Percentiles rank a stretch among this genome's conserved stretches.
These are phyloP conservation scores for Drosophila paulistorum DNA, from an alignment of 1,140 invertebrate species.

Conservation along the genomic window DNA sequence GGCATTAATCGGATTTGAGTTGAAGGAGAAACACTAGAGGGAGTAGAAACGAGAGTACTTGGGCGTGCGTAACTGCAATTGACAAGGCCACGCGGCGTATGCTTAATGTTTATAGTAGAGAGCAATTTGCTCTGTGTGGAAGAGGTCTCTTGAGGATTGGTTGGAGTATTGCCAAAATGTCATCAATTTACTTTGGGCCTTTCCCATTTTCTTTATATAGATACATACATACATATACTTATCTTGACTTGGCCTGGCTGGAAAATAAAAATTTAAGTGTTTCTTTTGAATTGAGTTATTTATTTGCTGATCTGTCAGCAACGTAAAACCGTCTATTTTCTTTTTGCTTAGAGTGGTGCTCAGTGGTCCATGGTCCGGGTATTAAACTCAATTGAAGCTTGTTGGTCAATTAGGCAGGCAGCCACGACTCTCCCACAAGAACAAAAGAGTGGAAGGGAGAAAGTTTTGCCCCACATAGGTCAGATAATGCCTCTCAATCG, in stretches of 20 bases:
- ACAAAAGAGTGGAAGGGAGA: too few relatives aligned
- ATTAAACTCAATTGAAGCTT: slow-evolving; percentile 4
- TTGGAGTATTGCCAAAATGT: neutral
- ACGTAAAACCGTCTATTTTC: neutral
- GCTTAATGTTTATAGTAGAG: slow-evolving; percentile 38
- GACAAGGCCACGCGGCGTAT: slow-evolving; percentile 40
- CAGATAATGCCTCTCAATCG: slow-evolving; percentile 3
- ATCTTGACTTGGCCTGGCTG: neutral
- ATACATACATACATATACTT: too few relatives aligned
- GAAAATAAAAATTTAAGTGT: slow-evolving; percentile 12
- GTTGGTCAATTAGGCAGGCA: slow-evolving; percentile 1
- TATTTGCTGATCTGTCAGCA: slow-evolving; percentile 12
- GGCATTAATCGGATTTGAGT: slow-evolving; percentile 41
- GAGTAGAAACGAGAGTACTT: neutral
- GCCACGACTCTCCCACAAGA: neutral
- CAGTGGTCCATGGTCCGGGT: neutral
- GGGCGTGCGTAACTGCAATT: slow-evolving; percentile 29
- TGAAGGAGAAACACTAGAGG: neutral
- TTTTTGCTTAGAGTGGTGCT: neutral
- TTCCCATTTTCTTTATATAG: neutral
- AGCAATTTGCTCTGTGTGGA: slow-evolving; percentile 31
- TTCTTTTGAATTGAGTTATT: slow-evolving; percentile 5
- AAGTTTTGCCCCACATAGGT: neutral
- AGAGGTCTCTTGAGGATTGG: too few relatives aligned
- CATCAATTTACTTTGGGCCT: neutral